Conservation (phyloP, 2,888 invertebrate genomes). For the Automeris io region DNA sequence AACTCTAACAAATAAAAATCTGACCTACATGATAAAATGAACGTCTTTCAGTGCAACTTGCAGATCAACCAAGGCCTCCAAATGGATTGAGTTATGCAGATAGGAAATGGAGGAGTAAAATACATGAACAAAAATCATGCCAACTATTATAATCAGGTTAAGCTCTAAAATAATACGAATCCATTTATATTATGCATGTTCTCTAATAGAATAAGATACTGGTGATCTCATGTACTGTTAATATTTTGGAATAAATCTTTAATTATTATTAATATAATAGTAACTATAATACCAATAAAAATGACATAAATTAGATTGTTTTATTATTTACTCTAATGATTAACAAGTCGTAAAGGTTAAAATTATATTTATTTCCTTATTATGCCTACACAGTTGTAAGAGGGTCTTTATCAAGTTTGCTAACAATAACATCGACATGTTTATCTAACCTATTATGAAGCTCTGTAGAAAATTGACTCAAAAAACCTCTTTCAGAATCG, state of each 20-base stretch:
- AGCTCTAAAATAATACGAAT: slow-evolving; percentile 19
- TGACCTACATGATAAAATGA: slow-evolving; percentile 48
- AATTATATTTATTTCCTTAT: background rate
- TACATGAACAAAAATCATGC: slow-evolving; percentile 57
- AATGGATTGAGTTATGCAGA: slow-evolving; percentile 40
- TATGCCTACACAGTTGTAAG: slow-evolving; percentile 78
- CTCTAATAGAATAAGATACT: slow-evolving; percentile 36
- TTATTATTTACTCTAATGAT: background rate
- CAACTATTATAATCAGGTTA: slow-evolving; percentile 48
- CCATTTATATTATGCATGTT: slow-evolving; percentile 18
- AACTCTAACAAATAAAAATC: slow-evolving; percentile 43
- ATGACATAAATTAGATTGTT: background rate
- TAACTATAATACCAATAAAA: slow-evolving; percentile 1
- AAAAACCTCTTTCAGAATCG: slow-evolving; percentile 94
- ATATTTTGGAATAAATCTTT: slow-evolving; percentile 5
- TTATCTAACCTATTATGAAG: slow-evolving; percentile 55
- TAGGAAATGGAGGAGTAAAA: slow-evolving; percentile 51
- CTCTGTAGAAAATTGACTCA: slow-evolving; percentile 75
- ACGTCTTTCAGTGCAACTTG: slow-evolving; percentile 68
- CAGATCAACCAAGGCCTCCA: slow-evolving; percentile 47
- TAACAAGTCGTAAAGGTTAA: background rate
- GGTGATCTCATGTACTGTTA: slow-evolving; percentile 60
- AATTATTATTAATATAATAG: slow-evolving; percentile 4
- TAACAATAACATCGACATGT: slow-evolving; percentile 80
- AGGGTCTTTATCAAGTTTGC: slow-evolving; percentile 86